phyloP scores from a whole-genome alignment of 2,888 invertebrate genomes.

The Octonoba sinensis region DNA sequence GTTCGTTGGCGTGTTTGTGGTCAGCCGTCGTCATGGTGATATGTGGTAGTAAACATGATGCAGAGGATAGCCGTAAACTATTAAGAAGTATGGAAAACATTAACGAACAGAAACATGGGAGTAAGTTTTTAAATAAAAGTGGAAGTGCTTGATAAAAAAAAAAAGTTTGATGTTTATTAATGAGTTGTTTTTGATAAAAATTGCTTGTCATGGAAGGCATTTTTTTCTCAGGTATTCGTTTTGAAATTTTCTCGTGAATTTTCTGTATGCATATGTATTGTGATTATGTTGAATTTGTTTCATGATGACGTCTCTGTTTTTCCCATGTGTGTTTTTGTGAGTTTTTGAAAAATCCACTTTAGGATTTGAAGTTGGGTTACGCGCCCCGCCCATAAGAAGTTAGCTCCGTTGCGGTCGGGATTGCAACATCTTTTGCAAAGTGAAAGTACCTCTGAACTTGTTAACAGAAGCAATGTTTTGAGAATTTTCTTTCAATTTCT shows the following conservation, averaged over 20 bases:
- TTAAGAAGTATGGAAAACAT: slow-evolving; percentile 66
- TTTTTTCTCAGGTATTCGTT: slow-evolving; percentile 10
- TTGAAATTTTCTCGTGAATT: not conserved
- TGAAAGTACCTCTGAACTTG: too few relatives aligned
- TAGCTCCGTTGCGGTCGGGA: too few relatives aligned
- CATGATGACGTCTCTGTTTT: not conserved
- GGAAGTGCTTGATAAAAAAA: not conserved
- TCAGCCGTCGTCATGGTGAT: slow-evolving; percentile 65
- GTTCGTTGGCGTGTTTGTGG: slow-evolving; percentile 45
- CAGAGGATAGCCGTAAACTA: slow-evolving; percentile 67
- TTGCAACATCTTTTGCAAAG: too few relatives aligned
- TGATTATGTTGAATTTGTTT: not conserved
- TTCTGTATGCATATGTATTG: not conserved
- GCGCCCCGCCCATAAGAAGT: slow-evolving; percentile 12
- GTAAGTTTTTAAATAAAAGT: slow-evolving; percentile 47
- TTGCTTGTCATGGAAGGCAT: not conserved
- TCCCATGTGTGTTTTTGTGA: not conserved
- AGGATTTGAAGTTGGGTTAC: not conserved
- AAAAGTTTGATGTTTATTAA: not conserved
- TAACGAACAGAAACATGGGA: slow-evolving; percentile 66
- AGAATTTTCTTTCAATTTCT: too few relatives aligned
- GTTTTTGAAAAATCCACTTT: not conserved
- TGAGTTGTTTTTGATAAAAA: slow-evolving; percentile 1
- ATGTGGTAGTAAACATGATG: slow-evolving; percentile 63
- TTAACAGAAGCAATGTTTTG: too few relatives aligned